Conservation (phyloP, 2,797 vertebrate genomes). For the Sebastiscus albofasciatus region DNA sequence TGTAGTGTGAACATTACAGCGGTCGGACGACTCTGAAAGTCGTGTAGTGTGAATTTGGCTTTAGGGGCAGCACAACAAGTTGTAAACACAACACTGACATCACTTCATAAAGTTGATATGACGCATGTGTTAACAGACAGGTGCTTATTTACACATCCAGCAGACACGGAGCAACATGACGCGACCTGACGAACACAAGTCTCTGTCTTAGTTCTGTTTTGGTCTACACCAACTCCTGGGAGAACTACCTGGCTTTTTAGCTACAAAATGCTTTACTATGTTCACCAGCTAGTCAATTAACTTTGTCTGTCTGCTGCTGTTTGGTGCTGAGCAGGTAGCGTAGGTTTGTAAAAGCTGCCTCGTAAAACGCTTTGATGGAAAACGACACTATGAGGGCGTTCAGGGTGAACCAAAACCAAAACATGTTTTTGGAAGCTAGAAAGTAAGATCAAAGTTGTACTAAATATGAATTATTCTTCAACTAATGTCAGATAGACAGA, state of each 20-base stretch:
- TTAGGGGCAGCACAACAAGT: not conserved
- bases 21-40: rapidly evolving
- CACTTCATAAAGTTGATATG: not conserved
- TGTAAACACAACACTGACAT: not conserved
- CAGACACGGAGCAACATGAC: not conserved
- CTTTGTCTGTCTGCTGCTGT: not conserved
- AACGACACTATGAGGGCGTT: not conserved
- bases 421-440: not conserved
- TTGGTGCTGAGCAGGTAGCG: not conserved
- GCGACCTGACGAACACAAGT: not conserved
- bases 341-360: not conserved
- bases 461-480: not conserved
- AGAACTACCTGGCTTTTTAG: not conserved
- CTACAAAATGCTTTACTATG: not conserved
- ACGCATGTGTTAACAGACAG: not conserved
- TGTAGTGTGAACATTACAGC: not conserved
- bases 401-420: not conserved
- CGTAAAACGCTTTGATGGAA: not conserved
- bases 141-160: not conserved
- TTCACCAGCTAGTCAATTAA: not conserved
- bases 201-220: not conserved
- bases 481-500: not conserved
- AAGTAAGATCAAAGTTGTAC: not conserved
- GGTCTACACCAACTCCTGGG: not conserved
- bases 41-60: not conserved